Evolutionary conservation across 2,797 vertebrate species (phyloP).

Genomic region (Ceyx erithaca): DNA sequence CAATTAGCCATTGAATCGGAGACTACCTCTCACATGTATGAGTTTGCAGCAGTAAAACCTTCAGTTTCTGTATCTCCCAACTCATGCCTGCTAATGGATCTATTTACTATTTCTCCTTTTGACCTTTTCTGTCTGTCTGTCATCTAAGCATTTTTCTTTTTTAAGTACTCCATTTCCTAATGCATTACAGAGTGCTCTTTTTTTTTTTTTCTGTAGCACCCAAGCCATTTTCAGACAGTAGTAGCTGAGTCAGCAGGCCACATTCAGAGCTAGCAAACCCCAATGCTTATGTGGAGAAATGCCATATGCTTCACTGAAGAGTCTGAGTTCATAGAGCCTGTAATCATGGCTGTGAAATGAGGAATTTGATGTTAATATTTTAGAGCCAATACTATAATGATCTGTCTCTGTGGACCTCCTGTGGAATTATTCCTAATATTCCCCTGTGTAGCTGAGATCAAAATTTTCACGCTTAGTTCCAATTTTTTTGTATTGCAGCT

Average conservation of each 20-base stretch:
- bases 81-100: background rate
- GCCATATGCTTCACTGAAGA: slow-evolving; percentile 8
- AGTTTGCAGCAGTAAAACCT: background rate
- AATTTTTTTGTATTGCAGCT: slow-evolving; percentile 20
- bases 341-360: slow-evolving; percentile 58
- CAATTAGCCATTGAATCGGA: background rate
- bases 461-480: slow-evolving; percentile 42
- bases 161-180: background rate
- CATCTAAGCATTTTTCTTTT: background rate
- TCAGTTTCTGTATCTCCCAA: background rate
- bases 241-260: slow-evolving; percentile 16
- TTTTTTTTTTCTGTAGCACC: background rate
- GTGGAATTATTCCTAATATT: slow-evolving; percentile 51
- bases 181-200: background rate
- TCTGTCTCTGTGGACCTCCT: slow-evolving; percentile 32
- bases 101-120: background rate
- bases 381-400: slow-evolving; percentile 44
- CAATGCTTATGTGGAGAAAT: slow-evolving; percentile 13
- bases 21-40: background rate
- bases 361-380: slow-evolving; percentile 55
- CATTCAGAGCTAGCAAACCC: slow-evolving; percentile 3
- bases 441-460: slow-evolving; percentile 30
- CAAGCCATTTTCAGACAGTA: background rate
- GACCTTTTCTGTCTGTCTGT: background rate
- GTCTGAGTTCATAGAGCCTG: slow-evolving; percentile 38